Percentiles rank a stretch among this genome's conserved stretches.
phyloP scores from a whole-genome alignment of 2,113 vertebrate species.

The Sebastes fasciatus region DNA sequence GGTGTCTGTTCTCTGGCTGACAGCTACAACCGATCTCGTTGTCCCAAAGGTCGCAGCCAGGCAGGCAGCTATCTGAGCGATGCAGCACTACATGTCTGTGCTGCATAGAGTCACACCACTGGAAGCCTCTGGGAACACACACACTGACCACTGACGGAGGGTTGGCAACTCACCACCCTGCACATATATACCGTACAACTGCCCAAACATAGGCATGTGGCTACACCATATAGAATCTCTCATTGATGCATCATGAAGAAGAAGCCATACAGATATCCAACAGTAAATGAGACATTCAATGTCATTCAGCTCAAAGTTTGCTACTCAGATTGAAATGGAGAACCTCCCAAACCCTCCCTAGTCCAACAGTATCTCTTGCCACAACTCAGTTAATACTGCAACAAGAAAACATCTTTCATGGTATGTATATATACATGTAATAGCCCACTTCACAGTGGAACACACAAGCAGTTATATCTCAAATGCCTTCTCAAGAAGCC shows the following conservation, averaged over 20 bases:
- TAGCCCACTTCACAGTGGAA: slow-evolving; percentile 11
- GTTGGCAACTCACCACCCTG: background rate
- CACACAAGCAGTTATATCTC: slow-evolving; percentile 49
- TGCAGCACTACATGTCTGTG: slow-evolving; percentile 34
- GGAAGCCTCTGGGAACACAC: slow-evolving; percentile 32
- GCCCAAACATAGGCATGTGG: slow-evolving; percentile 25
- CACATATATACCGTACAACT: slow-evolving; percentile 4
- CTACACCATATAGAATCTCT: background rate
- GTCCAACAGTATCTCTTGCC: background rate
- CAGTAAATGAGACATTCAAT: background rate
- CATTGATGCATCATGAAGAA: background rate
- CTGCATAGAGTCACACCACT: slow-evolving; percentile 29
- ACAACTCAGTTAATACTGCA: background rate
- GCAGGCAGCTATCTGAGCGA: slow-evolving; percentile 62
- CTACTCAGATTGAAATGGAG: background rate
- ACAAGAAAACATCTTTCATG: slow-evolving; percentile 9
- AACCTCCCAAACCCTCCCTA: background rate
- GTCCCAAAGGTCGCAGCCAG: slow-evolving; percentile 61
- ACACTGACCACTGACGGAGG: background rate
- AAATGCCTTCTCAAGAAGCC: slow-evolving; percentile 55
- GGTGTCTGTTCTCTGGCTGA: slow-evolving; percentile 51
- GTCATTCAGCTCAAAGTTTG: background rate
- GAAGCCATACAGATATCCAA: background rate
- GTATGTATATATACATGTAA: background rate
- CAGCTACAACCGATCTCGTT: slow-evolving; percentile 23